Evolutionary conservation across 1,140 invertebrate species (phyloP), one percentile per base, ranked within the genome.

Genomic region (Schlechtendalia chinensis): DNA sequence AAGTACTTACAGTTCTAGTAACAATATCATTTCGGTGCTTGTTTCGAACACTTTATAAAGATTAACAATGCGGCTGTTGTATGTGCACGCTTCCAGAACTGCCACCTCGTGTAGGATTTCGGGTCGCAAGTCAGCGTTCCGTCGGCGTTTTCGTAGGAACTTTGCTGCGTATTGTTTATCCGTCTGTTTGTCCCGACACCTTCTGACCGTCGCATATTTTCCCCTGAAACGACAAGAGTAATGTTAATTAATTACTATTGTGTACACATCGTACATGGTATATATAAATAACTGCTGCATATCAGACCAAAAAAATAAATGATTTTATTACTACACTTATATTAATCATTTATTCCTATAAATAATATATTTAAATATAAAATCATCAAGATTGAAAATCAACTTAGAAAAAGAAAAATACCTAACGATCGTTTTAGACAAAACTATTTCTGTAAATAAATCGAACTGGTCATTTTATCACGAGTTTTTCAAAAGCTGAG

Each of bases 191-290:
- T 97, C 93, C 17, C 90, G 89, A 83, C 95, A 95, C 86, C 93
- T 91, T 83, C 94, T 91, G 67, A 98, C 96, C 80, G 95, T 92
- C 24, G 96, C 96, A 87, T 98, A 99, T 89, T 98, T 97, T 32
- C 97, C 97, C 86, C 96, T 98, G 89, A 5, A 88, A 89, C 82
- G 85, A 85, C 83, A 84, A 83, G 84, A 86, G 82, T 82, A 83
- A 83, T 53, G 24, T 17, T 1, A 39, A 56, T 17, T 1, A 39
- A 56, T 11, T 16, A 69, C 27, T 16, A 29, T 63, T 29, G 17
- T 32, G 27, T 61, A 61, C 59, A 27, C 14, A n/a, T n/a, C 17
- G 27, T 29, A 5, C 14, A 29, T 61, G 27, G 27, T 29, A 19
- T 61, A 61, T 27, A 24, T 59, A 27, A 14, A 27, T 59, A 59